Evolutionary conservation across 2,113 vertebrate species (phyloP).

Genomic region (Microcebus ravelobensis): DNA sequence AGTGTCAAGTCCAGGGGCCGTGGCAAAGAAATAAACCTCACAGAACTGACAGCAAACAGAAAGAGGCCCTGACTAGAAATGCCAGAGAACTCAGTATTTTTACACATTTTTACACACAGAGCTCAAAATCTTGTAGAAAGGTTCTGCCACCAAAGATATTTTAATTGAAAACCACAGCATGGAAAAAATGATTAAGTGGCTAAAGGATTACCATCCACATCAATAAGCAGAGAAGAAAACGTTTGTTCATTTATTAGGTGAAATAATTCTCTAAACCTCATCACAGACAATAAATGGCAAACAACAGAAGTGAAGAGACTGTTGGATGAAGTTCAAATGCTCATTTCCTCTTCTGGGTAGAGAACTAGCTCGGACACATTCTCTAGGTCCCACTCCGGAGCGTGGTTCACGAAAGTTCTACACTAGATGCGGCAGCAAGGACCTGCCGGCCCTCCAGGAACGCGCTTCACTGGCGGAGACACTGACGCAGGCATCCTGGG

Average conservation of each 20-base stretch:
- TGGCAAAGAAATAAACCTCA: neutral
- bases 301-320: neutral
- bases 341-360: accelerated
- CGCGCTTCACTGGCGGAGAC: neutral
- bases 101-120: neutral
- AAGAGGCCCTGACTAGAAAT: neutral
- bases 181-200: neutral
- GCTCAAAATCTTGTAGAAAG: slow-evolving; percentile 45
- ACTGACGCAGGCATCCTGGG: accelerated
- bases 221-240: slow-evolving; percentile 65
- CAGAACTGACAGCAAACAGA: neutral
- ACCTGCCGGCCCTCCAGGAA: neutral
- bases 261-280: neutral
- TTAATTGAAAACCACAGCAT: slow-evolving; percentile 51
- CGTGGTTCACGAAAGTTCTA: neutral
- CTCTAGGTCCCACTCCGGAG: neutral
- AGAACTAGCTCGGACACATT: neutral
- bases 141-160: slow-evolving; percentile 49
- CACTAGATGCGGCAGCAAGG: too few relatives aligned
- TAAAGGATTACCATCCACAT: slow-evolving; percentile 48
- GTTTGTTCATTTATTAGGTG: slow-evolving; percentile 35
- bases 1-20: neutral
- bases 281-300: neutral
- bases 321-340: too few relatives aligned
- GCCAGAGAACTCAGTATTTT: too few relatives aligned